These are phyloP conservation scores for Sylvia atricapilla DNA, from an alignment of 2,113 vertebrate genomes.

Conservation along the genomic window DNA sequence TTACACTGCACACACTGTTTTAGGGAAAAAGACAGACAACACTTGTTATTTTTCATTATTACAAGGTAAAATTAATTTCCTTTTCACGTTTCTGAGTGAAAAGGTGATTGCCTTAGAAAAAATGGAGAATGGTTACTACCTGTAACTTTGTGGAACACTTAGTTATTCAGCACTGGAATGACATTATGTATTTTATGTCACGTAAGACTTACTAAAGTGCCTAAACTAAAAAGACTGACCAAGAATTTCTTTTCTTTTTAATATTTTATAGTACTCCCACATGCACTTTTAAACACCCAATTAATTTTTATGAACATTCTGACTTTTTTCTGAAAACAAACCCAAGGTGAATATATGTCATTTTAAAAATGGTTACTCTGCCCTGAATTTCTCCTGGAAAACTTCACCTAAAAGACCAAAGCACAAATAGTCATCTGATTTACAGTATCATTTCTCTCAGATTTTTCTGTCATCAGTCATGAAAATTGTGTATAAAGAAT, in stretches of 20 bases:
- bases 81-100: background rate
- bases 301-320: background rate
- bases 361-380: background rate
- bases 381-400: background rate
- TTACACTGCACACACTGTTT: background rate
- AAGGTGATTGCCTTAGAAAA: background rate
- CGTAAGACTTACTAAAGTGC: background rate
- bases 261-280: background rate
- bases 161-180: background rate
- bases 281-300: background rate
- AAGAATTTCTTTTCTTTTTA: background rate
- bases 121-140: background rate
- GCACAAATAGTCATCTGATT: background rate
- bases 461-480: background rate
- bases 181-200: background rate
- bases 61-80: background rate
- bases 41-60: background rate
- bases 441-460: background rate
- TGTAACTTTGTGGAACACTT: background rate
- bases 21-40: background rate
- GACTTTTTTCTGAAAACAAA: background rate
- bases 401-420: background rate
- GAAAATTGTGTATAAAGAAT: background rate
- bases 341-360: background rate
- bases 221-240: background rate